phyloP scores from a whole-genome alignment of 92 coral and sea anemone species.

The Zoanthus sansibaricus region DNA sequence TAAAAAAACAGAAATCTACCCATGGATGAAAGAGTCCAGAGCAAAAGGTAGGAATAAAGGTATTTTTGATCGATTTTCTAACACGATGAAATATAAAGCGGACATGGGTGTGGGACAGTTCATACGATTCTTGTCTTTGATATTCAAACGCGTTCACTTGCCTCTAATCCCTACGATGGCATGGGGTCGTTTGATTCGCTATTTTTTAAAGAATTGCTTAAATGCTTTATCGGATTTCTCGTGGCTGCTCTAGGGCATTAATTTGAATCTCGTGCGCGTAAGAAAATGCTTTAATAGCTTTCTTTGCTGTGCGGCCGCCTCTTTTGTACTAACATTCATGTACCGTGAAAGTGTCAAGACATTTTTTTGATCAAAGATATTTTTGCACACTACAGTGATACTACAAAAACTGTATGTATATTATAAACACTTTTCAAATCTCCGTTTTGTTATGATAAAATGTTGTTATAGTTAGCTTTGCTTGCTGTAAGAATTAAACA shows the following conservation, averaged over 20 bases:
- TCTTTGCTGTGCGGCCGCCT: slow-evolving; percentile 20
- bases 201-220: background rate
- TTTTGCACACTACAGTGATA: slow-evolving; percentile 4
- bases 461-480: slow-evolving; percentile 14
- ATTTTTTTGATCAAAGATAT: background rate
- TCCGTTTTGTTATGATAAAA: slow-evolving; percentile 64
- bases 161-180: background rate
- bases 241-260: background rate
- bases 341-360: slow-evolving; percentile 36
- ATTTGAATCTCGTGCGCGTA: slow-evolving; percentile 15
- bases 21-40: slow-evolving; percentile 99
- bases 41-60: slow-evolving; percentile 75
- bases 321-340: slow-evolving; percentile 17
- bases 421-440: slow-evolving; percentile 11
- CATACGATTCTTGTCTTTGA: background rate
- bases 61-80: background rate
- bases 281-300: slow-evolving; percentile 26
- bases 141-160: background rate
- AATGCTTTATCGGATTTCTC: background rate
- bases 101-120: slow-evolving; percentile 33
- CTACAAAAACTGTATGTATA: slow-evolving; percentile 13
- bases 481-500: slow-evolving; percentile 36
- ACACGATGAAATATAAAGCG: background rate
- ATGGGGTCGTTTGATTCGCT: background rate
- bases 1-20: slow-evolving; percentile 67